Evolutionary conservation across 2,888 invertebrate species (phyloP), one percentile per base, ranked within the genome.

Genomic region (Orgyia antiqua): DNA sequence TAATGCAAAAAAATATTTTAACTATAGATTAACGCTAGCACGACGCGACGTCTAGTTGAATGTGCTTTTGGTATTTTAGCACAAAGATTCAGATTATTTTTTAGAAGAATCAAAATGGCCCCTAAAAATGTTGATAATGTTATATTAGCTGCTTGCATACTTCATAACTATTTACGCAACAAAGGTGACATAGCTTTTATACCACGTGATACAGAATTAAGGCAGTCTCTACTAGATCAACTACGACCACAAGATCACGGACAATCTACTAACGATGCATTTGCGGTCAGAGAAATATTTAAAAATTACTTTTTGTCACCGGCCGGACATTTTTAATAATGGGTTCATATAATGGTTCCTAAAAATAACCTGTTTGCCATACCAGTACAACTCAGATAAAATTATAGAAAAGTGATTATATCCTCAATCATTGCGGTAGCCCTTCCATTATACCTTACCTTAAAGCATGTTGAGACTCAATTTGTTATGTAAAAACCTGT

Each of bases 21-120:
- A 38, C 25, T 31, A 38, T 21, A 27, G 42, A 31, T 25, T 43
- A 8, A 30, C 23, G 8, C 30, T 39, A 35, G 37, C 37, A 15
- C 24, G 39, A 31, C 18, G 37, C 24, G 31, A 12, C 17, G 15
- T 6, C 6, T 35, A 11, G 38, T 40, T 19, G 40, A 44, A 38
- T 31, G 32, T 33, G 31, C 34, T 10, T 39, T 39, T 33, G 42
- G 39, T 24, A 19, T 43, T 26, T 26, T 39, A 25, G 17, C 20
- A 30, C 10, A 27, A 24, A 36, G 30, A 24, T 33, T 33, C 25
- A 19, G 33, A 25, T 18, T 27, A 15, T 29, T 13, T 5, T 1
- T 28, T 25, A 18, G 31, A 31, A 35, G 33, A 8, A 13, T n/a
- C 6, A n/a, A 12, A 12, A 7, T 7, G 2, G 24, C 11, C 8